Conservation (phyloP, 2,888 invertebrate species). For the Schizaphis graminum region DNA sequence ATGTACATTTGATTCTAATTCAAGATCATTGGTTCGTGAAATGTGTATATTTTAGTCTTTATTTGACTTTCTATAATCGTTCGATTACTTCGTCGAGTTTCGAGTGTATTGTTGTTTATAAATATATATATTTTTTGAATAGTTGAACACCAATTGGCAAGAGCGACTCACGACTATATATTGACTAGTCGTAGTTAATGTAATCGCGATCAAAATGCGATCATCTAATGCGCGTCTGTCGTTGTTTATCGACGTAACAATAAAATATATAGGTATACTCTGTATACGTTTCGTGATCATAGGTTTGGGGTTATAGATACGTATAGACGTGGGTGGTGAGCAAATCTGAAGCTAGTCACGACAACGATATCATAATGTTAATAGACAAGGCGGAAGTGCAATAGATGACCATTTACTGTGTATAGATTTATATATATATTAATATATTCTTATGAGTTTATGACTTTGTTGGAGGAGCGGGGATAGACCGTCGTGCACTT, state of each 20-base stretch:
- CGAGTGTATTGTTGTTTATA: neutral
- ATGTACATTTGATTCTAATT: neutral
- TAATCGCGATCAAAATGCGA: neutral
- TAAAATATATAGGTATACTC: neutral
- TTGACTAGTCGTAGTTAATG: neutral
- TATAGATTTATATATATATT: neutral
- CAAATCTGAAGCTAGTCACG: neutral
- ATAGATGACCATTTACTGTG: neutral
- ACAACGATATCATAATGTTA: neutral
- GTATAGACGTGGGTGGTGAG: neutral
- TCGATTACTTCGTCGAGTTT: neutral
- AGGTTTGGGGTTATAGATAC: neutral
- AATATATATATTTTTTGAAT: neutral
- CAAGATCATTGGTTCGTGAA: constrained; percentile 46
- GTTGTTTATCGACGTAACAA: neutral
- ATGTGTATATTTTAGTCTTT: neutral
- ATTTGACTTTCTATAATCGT: constrained; percentile 44
- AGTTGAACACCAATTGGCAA: neutral
- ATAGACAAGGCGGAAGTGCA: constrained; percentile 39
- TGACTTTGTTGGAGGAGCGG: too few relatives aligned
- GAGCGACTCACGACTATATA: neutral
- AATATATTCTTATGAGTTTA: neutral
- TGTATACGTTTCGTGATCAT: neutral
- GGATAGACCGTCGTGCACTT: too few relatives aligned
- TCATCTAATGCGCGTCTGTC: neutral